Conservation (phyloP, 2,113 vertebrate genomes). For the Scalopus aquaticus region DNA sequence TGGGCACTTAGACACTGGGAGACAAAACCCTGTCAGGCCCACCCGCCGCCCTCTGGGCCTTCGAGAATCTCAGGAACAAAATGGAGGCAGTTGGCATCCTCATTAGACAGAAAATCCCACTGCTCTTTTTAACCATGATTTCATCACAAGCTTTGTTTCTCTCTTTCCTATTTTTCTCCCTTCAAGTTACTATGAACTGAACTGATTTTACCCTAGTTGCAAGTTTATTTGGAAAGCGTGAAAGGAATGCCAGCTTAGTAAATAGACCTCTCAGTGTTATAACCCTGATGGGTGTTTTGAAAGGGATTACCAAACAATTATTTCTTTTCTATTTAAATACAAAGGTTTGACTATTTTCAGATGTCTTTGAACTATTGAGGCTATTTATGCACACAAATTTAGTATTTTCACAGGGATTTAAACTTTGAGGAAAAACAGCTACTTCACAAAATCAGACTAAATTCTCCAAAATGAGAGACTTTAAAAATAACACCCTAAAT, state of each 20-base stretch:
- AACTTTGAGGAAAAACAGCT: background rate
- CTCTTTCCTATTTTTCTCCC: slow-evolving; percentile 39
- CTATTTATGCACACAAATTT: background rate
- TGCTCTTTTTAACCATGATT: background rate
- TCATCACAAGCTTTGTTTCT: slow-evolving; percentile 10
- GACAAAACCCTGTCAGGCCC: too few relatives aligned
- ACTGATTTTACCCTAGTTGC: slow-evolving; percentile 68
- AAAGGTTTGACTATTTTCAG: background rate
- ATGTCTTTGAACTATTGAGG: background rate
- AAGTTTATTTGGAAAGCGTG: slow-evolving; percentile 59
- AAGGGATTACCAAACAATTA: slow-evolving; percentile 24
- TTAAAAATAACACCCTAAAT: background rate
- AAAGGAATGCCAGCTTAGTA: slow-evolving; percentile 7
- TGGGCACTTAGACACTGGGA: too few relatives aligned
- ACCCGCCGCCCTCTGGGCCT: too few relatives aligned
- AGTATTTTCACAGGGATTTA: background rate
- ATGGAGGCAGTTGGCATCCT: slow-evolving; percentile 35
- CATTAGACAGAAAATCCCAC: slow-evolving; percentile 11
- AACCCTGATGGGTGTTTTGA: background rate
- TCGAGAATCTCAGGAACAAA: background rate
- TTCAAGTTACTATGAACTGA: slow-evolving; percentile 61
- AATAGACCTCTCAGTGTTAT: slow-evolving; percentile 36
- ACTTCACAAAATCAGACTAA: background rate
- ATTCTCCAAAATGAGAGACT: background rate
- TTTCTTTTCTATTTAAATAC: slow-evolving; percentile 34